phyloP scores from a whole-genome alignment of 2,797 vertebrate species.

The Mus spretus region DNA sequence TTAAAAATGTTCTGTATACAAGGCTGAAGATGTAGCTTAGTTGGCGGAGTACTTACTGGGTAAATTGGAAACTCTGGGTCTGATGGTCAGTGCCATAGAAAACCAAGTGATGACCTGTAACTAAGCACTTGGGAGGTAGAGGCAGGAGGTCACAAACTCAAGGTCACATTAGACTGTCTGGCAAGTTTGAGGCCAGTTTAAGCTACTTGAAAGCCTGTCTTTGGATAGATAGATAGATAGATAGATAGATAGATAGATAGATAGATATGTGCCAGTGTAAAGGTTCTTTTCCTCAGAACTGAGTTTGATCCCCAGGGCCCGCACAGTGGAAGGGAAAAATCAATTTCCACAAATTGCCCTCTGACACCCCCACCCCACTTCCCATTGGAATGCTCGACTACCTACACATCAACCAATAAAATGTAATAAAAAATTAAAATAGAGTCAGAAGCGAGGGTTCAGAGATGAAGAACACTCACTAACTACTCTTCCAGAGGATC shows the following conservation, averaged over 20 bases:
- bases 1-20: neutral
- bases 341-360: neutral
- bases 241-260: neutral
- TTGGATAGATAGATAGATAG: neutral
- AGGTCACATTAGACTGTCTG: no score
- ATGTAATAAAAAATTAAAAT: neutral
- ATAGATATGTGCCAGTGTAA: neutral
- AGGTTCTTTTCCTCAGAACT: neutral
- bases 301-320: neutral
- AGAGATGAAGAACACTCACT: neutral
- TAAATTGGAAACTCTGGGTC: neutral
- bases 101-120: neutral
- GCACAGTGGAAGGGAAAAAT: neutral
- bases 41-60: neutral
- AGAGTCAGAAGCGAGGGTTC: neutral
- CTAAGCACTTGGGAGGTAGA: neutral
- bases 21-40: neutral
- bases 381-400: neutral
- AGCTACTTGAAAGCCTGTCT: neutral
- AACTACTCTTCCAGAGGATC: neutral
- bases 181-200: neutral
- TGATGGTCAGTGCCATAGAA: neutral
- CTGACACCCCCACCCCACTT: neutral
- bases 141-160: neutral
- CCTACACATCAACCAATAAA: neutral